Conservation (phyloP, 2,113 vertebrate genomes). For the Vombatus ursinus region DNA sequence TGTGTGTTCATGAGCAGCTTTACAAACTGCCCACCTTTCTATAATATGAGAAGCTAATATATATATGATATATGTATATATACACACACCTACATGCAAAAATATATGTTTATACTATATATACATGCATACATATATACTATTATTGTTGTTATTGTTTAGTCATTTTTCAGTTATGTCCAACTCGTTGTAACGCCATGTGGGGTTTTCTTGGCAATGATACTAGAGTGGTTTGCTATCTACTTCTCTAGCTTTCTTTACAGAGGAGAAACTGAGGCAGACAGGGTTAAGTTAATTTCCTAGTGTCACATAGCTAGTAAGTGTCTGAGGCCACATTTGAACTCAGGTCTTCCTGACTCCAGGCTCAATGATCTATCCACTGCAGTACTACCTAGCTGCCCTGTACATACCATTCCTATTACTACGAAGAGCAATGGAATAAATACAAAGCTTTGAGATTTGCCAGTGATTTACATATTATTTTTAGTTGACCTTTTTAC, state of each 20-base stretch:
- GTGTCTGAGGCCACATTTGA: too few species aligned
- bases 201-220: too few species aligned
- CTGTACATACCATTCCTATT: too few species aligned
- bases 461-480: neutral
- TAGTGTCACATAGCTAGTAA: too few species aligned
- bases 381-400: neutral
- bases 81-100: too few species aligned
- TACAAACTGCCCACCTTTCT: constrained; percentile 50
- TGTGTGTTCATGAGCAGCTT: neutral
- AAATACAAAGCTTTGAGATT: neutral
- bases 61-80: too few species aligned
- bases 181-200: neutral
- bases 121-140: too few species aligned
- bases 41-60: neutral
- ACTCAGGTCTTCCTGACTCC: too few species aligned
- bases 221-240: too few species aligned
- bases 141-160: neutral
- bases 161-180: neutral
- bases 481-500: neutral
- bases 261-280: neutral
- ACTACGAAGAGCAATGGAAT: too few species aligned
- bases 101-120: too few species aligned
- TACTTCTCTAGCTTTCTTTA: neutral
- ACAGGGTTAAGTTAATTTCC: too few species aligned
- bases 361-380: neutral